Conservation (phyloP, 2,797 vertebrate genomes). For the Gephyroberyx darwinii region DNA sequence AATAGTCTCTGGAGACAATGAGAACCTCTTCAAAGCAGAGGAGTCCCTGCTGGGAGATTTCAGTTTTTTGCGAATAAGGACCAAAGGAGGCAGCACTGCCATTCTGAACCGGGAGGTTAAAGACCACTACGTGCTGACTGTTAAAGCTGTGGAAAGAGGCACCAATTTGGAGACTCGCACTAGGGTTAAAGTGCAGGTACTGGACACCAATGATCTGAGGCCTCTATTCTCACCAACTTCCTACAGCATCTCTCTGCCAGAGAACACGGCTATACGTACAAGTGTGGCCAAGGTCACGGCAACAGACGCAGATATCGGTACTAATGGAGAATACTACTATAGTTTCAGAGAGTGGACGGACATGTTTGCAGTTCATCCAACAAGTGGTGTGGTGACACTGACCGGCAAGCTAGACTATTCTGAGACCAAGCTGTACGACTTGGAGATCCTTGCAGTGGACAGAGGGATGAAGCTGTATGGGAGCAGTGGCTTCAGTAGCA, state of each 20-base stretch:
- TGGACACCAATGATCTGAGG: constrained; percentile 97
- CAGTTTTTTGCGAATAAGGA: constrained; percentile 97
- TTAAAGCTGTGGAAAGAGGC: constrained; percentile 92
- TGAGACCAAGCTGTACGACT: constrained; percentile 88
- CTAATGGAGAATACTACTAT: constrained; percentile 98
- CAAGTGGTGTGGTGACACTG: constrained; percentile 91
- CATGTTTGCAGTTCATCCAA: constrained; percentile 96
- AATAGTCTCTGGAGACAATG: constrained; percentile 96
- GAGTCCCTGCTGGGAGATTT: constrained; percentile 95
- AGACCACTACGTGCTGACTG: constrained; percentile 92
- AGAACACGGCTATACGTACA: constrained; percentile 92
- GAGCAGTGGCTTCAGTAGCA: constrained; percentile 97
- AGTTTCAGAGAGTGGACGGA: constrained; percentile 97
- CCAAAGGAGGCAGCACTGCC: constrained; percentile 98
- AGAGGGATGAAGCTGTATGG: constrained; percentile 97
- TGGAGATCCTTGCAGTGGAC: constrained; percentile 97
- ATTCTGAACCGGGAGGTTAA: constrained; percentile 97
- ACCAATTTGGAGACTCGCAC: constrained; percentile 89
- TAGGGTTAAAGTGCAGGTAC: constrained; percentile 90
- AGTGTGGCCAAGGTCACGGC: constrained; percentile 94
- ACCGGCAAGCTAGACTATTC: constrained; percentile 91
- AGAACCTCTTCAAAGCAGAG: constrained; percentile 99
- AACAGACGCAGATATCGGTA: constrained; percentile 97
- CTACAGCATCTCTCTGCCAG: constrained; percentile 93
- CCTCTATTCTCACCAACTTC: constrained; percentile 98